phyloP scores from a whole-genome alignment of 2,888 invertebrate genomes.

The Xylota segnis region DNA sequence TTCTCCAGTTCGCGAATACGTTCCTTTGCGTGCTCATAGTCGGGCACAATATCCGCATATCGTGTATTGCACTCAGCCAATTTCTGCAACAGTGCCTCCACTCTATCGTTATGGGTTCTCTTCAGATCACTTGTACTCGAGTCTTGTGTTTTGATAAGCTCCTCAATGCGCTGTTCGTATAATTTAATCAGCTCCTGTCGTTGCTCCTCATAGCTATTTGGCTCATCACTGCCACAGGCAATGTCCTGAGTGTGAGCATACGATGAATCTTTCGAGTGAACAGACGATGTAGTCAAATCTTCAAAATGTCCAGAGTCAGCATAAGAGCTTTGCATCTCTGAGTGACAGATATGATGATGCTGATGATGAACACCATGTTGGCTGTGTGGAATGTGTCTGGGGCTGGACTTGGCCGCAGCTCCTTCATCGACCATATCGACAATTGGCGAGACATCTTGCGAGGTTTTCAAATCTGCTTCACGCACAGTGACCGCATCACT shows the following conservation, averaged over 20 bases:
- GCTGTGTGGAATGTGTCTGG: conserved; percentile 80
- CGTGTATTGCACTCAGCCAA: conserved; percentile 90
- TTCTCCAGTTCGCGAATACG: conserved; percentile 89
- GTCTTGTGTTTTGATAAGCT: conserved; percentile 88
- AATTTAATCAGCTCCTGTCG: conserved; percentile 88
- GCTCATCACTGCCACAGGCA: conserved; percentile 80
- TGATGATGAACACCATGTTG: conserved; percentile 85
- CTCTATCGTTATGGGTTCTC: conserved; percentile 91
- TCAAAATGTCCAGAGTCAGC: conserved; percentile 95
- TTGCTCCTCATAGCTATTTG: conserved; percentile 86
- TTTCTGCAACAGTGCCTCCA: conserved; percentile 90
- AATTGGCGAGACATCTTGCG: conserved; percentile 86
- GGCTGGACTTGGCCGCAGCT: conserved; percentile 83
- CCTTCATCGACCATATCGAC: conserved; percentile 85
- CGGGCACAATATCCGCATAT: conserved; percentile 91
- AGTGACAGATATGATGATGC: conserved; percentile 77
- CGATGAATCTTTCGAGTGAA: conserved; percentile 91
- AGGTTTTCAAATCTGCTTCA: conserved; percentile 88
- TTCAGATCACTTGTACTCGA: conserved; percentile 90
- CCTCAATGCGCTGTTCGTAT: conserved; percentile 91
- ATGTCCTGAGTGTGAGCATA: conserved; percentile 86
- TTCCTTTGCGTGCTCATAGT: conserved; percentile 90
- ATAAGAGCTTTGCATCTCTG: conserved; percentile 90
- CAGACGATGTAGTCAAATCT: conserved; percentile 90
- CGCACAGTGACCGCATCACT: conserved; percentile 90